phyloP scores from a whole-genome alignment of 2,888 invertebrate species.

The Desoria tigrina region DNA sequence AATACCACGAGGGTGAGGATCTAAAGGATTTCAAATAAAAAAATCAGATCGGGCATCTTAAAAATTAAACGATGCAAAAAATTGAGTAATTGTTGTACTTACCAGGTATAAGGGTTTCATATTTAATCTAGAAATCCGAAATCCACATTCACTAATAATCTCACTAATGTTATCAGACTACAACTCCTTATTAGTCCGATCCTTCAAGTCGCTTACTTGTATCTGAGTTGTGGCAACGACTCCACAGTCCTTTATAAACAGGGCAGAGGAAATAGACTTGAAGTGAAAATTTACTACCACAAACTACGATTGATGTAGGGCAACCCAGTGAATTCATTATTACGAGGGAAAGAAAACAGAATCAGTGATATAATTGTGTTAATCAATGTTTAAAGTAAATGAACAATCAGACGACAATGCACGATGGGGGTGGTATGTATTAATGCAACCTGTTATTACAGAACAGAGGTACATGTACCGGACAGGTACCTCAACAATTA shows the following conservation, averaged over 20 bases:
- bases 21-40: conserved; percentile 7
- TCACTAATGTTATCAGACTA: no score
- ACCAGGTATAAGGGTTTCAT: conserved; percentile 34
- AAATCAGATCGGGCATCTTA: background rate
- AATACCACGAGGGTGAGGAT: conserved; percentile 38
- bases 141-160: no score
- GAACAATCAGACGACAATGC: background rate
- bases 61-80: background rate
- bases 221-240: background rate
- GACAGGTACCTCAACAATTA: conserved; percentile 4
- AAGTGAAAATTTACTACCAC: background rate
- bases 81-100: conserved; percentile 21
- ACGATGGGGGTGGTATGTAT: background rate
- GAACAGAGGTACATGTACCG: conserved; percentile 5
- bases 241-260: background rate
- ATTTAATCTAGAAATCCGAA: background rate
- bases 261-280: background rate
- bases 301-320: no score
- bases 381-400: conserved; percentile 5
- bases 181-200: no score
- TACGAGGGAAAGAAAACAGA: no score
- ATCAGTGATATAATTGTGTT: background rate
- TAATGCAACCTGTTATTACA: background rate
- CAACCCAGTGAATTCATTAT: no score
- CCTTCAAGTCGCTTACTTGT: no score